Evolutionary conservation across 2,888 invertebrate species (phyloP).

Genomic region (Mamestra brassicae): DNA sequence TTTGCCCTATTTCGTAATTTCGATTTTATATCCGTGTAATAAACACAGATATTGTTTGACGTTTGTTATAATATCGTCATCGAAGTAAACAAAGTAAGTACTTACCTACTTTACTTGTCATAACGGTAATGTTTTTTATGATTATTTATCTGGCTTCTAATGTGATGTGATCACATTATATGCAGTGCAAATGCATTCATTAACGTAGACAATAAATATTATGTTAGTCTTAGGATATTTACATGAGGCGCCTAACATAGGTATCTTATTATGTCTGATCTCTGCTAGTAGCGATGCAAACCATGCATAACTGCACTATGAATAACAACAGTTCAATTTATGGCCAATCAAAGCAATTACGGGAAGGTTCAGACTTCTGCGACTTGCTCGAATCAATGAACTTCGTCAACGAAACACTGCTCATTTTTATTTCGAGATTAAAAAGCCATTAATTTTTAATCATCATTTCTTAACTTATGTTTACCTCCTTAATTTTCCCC

Average conservation of each 20-base stretch:
- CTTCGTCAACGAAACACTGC: neutral
- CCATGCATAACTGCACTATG: conserved; percentile 2
- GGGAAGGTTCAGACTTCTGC: neutral
- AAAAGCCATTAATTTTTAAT: neutral
- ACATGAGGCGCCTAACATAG: neutral
- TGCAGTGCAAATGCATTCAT: conserved; percentile 18
- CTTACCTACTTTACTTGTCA: neutral
- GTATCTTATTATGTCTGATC: neutral
- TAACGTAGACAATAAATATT: conserved; percentile 10
- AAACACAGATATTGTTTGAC: conserved; percentile 1
- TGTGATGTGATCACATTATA: neutral
- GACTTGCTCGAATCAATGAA: neutral
- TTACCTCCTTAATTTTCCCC: conserved; percentile 9
- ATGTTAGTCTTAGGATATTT: conserved; percentile 11
- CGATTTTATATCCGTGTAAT: conserved; percentile 27
- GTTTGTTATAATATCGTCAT: neutral
- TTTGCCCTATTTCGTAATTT: conserved; percentile 49
- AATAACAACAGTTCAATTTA: neutral
- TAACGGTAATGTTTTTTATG: conserved; percentile 4
- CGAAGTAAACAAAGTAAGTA: neutral
- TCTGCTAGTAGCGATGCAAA: neutral
- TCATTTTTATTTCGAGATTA: neutral
- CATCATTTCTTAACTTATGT: conserved; percentile 6
- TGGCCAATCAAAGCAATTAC: conserved; percentile 8
- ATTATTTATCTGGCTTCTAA: conserved; percentile 16